Evolutionary conservation across 2,888 invertebrate species (phyloP).

Genomic region (Diplazon laetatorius): DNA sequence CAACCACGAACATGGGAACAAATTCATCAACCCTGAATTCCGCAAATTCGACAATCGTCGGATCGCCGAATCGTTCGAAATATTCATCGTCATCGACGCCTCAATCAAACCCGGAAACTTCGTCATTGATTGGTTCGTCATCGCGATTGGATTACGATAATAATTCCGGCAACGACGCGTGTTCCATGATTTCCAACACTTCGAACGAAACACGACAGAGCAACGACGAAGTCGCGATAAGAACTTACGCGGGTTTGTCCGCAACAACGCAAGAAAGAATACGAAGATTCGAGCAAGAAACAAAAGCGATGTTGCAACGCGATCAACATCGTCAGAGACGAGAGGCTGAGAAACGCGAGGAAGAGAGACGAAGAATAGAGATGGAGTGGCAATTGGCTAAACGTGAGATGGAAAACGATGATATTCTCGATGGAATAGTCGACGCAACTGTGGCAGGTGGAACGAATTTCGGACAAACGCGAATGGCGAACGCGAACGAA

Average conservation of each 20-base stretch:
- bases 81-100: constrained; percentile 55
- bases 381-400: constrained; percentile 83
- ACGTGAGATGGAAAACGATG: constrained; percentile 84
- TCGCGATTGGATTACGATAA: constrained; percentile 66
- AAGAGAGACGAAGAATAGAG: constrained; percentile 83
- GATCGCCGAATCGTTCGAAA: constrained; percentile 63
- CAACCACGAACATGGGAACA: too few species aligned
- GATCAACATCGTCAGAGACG: constrained; percentile 80
- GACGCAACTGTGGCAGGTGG: constrained; percentile 79
- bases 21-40: too few species aligned
- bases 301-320: constrained; percentile 87
- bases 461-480: constrained; percentile 70
- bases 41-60: constrained; percentile 57
- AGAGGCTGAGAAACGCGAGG: constrained; percentile 82
- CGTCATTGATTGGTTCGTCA: constrained; percentile 39
- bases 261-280: constrained; percentile 87
- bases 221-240: constrained; percentile 82
- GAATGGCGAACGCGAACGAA: constrained; percentile 72
- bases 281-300: constrained; percentile 90
- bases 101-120: constrained; percentile 38
- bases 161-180: constrained; percentile 77
- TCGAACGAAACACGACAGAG: constrained; percentile 78
- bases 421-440: constrained; percentile 83
- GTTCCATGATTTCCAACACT: constrained; percentile 75
- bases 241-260: constrained; percentile 86